Base-by-base conservation (phyloP, 1,140 invertebrate species). In the Chironomus striatipennis region DNA sequence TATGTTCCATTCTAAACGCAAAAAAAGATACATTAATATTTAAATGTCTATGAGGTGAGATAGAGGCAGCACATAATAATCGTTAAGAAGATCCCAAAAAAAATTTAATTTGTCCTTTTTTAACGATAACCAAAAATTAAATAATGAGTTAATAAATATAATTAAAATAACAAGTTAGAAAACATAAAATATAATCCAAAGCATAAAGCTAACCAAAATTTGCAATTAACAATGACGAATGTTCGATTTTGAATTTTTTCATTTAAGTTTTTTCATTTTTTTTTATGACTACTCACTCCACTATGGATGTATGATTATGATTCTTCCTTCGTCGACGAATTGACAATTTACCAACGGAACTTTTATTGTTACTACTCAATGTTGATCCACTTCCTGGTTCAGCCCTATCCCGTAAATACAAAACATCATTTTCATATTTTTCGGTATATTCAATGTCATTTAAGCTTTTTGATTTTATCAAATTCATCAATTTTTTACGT, bases 321-420 rank as follows among this genome's bases (percentile, higher is more conserved):
- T 57, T 57, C 34, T 75, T 73, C 75, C 75, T 75, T 9, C 75
- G 73, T 21, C 75, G 73, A 42, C 75, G 73, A 21, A 75, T 75
- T 2, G 75, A 75, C 18, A 75, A 72, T 74, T 75, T 75, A 74
- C 47, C 75, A 17, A 18, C 75, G 8, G 75, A 20, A 65, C 57
- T 74, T 65, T 24, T 17, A 8, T 21, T 34, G 6, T 15, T 20
- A 18, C 18, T 70, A 18, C 9, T 20, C 65, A 70, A 2, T 15
- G 74, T 43, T 74, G 67, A 10, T 64, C 75, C 75, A 34, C 18
- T 24, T 65, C 73, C 73, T 15, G 64, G 73, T 34, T 75, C 75
- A 65, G 75, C 74, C 47, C 74, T 76, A 24, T 76, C 5, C 43
- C 73, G 9, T 5, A 34, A 47, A 34, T n/a, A 21, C 15, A 57